Percentiles rank a stretch among this genome's conserved stretches.
These are phyloP conservation scores for Cossypha dichroa DNA, from an alignment of 2,797 vertebrate genomes.

Conservation along the genomic window DNA sequence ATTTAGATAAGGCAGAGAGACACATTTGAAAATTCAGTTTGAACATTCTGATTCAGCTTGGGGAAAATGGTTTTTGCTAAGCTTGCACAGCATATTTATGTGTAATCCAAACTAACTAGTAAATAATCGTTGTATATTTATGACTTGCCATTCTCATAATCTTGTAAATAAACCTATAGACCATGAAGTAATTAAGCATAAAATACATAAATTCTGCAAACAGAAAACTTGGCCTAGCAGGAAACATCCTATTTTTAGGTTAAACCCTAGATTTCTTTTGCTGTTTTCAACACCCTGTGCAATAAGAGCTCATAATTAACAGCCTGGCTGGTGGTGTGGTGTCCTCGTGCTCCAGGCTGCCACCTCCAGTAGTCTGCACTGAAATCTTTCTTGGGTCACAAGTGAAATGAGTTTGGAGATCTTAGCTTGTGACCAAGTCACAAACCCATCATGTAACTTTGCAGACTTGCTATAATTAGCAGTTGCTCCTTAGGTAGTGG, in stretches of 20 bases:
- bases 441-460: neutral
- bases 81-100: neutral
- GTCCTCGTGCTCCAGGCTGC: slow-evolving; percentile 37
- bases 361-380: neutral
- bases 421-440: neutral
- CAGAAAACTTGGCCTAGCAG: neutral
- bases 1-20: slow-evolving; percentile 64
- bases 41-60: neutral
- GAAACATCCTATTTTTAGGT: neutral
- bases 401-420: slow-evolving; percentile 26
- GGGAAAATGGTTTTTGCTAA: neutral
- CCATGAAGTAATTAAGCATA: neutral
- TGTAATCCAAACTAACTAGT: slow-evolving; percentile 15
- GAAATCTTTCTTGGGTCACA: slow-evolving; percentile 21
- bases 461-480: slow-evolving; percentile 11
- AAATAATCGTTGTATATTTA: neutral
- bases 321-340: neutral
- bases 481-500: neutral
- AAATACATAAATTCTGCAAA: neutral
- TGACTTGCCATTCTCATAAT: neutral
- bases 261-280: neutral
- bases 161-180: neutral
- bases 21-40: slow-evolving; percentile 39
- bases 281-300: slow-evolving; percentile 47
- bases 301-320: slow-evolving; percentile 64